A percentile compares a stretch with the other conserved stretches of the same genome.
Evolutionary conservation across 1,140 invertebrate genomes (phyloP).

Genomic region (Psix sp.): DNA sequence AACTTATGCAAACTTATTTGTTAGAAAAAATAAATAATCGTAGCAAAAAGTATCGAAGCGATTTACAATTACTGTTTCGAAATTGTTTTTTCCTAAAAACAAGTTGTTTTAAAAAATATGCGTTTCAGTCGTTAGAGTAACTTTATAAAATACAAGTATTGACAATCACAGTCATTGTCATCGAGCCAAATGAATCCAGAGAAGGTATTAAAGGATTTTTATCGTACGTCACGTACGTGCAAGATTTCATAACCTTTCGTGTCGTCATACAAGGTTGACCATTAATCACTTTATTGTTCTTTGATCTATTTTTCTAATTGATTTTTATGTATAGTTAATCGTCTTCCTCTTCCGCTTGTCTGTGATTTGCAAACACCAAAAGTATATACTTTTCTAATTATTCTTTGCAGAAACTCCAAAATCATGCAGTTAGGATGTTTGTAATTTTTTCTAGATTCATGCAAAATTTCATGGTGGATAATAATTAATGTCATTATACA

Average conservation of each 20-base stretch:
- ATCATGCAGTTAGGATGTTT: no score
- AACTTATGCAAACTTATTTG: constrained; percentile 14
- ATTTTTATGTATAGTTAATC: constrained; percentile 46
- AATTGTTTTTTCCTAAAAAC: no score
- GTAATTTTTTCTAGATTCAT: no score
- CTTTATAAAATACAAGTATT: neutral
- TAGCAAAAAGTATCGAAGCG: no score
- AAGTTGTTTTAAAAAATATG: no score
- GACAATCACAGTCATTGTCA: constrained; percentile 40
- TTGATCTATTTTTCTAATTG: constrained; percentile 44
- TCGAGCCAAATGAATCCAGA: constrained; percentile 44
- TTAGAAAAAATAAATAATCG: no score
- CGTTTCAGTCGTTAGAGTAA: no score
- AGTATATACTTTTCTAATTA: neutral
- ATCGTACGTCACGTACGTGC: constrained; percentile 39
- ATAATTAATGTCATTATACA: no score
- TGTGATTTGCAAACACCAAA: neutral
- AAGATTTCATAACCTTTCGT: constrained; percentile 54
- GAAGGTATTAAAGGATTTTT: constrained; percentile 52
- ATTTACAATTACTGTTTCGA: no score
- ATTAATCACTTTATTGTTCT: constrained; percentile 56
- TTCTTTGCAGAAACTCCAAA: neutral
- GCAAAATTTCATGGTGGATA: no score
- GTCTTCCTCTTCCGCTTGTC: constrained; percentile 48
- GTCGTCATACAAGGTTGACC: constrained; percentile 39